A percentile compares a stretch with the other conserved stretches of the same genome.
Conservation (phyloP, 2,113 vertebrate genomes). For the Pseudopipra pipra region DNA sequence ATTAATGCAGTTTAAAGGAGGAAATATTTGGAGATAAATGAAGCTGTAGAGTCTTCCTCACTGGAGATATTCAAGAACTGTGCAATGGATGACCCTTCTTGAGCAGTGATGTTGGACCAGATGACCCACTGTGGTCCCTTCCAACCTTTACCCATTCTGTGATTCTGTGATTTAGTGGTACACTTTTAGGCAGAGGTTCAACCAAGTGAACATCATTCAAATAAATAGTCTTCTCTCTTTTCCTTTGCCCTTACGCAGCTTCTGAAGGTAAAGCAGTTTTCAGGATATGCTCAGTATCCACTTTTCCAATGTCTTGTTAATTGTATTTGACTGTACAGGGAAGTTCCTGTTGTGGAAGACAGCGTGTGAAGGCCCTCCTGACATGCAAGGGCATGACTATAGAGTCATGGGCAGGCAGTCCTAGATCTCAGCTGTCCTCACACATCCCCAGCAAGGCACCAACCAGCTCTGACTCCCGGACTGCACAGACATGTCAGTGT, state of each 20-base stretch:
- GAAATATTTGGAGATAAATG: not conserved
- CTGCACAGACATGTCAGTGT: not conserved
- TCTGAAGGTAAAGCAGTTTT: not conserved
- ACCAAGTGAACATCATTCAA: not conserved
- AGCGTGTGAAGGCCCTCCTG: not conserved
- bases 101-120: not conserved
- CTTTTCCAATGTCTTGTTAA: not conserved
- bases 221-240: not conserved
- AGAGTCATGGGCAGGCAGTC: not conserved
- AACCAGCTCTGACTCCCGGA: not conserved
- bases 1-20: not conserved
- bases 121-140: not conserved
- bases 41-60: not conserved
- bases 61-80: not conserved
- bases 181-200: not conserved
- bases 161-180: not conserved
- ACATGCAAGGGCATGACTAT: accelerated
- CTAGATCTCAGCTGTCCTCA: not conserved
- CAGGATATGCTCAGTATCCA: not conserved
- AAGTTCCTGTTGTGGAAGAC: not conserved
- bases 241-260: not conserved
- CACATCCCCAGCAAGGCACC: not conserved
- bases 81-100: not conserved
- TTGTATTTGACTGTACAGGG: not conserved
- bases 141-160: not conserved